These are phyloP conservation scores for Oreochromis aureus DNA, from an alignment of 2,113 vertebrate species.

Conservation along the genomic window DNA sequence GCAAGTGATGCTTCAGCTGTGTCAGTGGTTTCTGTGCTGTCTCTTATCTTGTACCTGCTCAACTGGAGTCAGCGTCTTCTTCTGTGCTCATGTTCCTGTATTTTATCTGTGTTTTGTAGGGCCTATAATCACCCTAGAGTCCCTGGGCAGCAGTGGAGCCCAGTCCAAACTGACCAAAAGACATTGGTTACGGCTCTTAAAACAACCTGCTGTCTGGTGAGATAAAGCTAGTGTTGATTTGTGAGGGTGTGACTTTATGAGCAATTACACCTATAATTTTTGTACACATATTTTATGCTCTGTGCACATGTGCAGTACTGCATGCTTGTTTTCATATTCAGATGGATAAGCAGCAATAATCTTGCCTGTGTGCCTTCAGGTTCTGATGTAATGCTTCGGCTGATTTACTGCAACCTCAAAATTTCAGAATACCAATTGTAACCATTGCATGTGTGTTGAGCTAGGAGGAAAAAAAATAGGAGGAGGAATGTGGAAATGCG, in stretches of 20 bases:
- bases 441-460: background rate
- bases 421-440: background rate
- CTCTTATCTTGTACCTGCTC: background rate
- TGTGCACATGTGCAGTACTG: background rate
- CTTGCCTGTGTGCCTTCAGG: background rate
- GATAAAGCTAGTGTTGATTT: conserved; percentile 30
- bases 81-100: background rate
- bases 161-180: conserved; percentile 77
- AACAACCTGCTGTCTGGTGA: conserved; percentile 88
- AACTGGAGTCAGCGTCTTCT: background rate
- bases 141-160: conserved; percentile 69
- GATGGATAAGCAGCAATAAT: background rate
- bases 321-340: background rate
- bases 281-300: background rate
- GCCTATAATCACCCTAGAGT: conserved; percentile 77
- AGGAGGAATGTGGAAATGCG: background rate
- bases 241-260: background rate
- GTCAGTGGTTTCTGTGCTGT: background rate
- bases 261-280: background rate
- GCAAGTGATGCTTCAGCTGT: conserved; percentile 49
- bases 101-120: conserved; percentile 66
- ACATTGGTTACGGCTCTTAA: conserved; percentile 85
- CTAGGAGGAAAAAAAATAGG: background rate
- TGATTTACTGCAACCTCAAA: background rate
- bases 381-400: background rate